A percentile compares a stretch with the other conserved stretches of the same genome.
phyloP scores from a whole-genome alignment of 2,888 invertebrate genomes.

The Imbricaverruca yamaguchii region DNA sequence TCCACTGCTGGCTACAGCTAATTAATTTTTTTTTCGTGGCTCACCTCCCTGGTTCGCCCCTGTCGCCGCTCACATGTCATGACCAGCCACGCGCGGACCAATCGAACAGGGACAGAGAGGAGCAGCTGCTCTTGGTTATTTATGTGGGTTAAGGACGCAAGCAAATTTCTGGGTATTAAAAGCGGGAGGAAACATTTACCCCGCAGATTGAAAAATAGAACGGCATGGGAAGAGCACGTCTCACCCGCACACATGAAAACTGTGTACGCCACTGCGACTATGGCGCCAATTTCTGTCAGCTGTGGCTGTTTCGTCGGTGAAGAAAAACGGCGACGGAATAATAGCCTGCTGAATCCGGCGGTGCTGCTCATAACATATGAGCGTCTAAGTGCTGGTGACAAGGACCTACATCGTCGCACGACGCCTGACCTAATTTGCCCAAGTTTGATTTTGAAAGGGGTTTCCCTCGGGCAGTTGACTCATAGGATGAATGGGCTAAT shows the following conservation, averaged over 20 bases:
- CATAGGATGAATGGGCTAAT: too few relatives aligned
- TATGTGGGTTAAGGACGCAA: too few relatives aligned
- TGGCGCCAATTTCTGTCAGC: too few relatives aligned
- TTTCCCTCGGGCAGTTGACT: not conserved
- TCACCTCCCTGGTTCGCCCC: not conserved
- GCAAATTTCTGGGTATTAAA: too few relatives aligned
- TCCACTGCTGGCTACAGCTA: not conserved
- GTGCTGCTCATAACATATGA: conserved; percentile 4
- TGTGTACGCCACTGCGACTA: too few relatives aligned
- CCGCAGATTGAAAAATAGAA: too few relatives aligned
- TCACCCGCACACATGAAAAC: too few relatives aligned
- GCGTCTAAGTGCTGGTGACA: conserved; percentile 8
- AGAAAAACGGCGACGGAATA: not conserved
- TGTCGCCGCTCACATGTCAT: not conserved
- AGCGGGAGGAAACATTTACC: too few relatives aligned
- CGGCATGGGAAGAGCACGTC: too few relatives aligned
- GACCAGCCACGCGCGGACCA: not conserved
- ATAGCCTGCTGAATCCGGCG: not conserved
- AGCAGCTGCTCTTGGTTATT: too few relatives aligned
- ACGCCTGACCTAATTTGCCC: not conserved
- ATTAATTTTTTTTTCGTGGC: not conserved
- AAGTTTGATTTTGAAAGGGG: not conserved
- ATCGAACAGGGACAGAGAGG: too few relatives aligned
- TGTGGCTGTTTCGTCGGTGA: too few relatives aligned
- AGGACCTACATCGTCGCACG: not conserved